phyloP scores from a whole-genome alignment of 92 coral and sea anemone genomes.

The Phenganax stokvisi region DNA sequence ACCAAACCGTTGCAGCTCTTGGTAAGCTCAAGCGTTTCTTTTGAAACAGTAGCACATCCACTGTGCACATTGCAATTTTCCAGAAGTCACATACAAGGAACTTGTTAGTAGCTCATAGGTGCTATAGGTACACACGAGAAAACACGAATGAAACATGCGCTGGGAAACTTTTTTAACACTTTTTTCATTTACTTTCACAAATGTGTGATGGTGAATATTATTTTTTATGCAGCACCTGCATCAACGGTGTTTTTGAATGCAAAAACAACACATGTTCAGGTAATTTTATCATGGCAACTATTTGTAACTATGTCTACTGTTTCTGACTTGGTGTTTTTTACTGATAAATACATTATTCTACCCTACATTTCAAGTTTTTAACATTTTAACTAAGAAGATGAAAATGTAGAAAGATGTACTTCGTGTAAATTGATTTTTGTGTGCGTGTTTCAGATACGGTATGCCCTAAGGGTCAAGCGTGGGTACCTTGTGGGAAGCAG shows the following conservation, averaged over 20 bases:
- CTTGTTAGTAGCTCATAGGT: too few species aligned
- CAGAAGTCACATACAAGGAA: too few species aligned
- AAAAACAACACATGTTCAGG: constrained; percentile 32
- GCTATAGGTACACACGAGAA: too few species aligned
- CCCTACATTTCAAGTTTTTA: too few species aligned
- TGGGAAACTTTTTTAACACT: not conserved
- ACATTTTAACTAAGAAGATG: not conserved
- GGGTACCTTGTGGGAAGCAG: constrained; percentile 62
- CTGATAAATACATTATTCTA: too few species aligned
- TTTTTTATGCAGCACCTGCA: constrained; percentile 7
- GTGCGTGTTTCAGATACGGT: constrained; percentile 41
- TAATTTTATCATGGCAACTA: not conserved
- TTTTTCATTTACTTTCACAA: too few species aligned
- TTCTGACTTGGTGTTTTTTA: too few species aligned
- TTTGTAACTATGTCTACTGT: not conserved
- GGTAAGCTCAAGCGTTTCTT: constrained; percentile 46
- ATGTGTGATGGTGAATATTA: not conserved
- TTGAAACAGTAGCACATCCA: not conserved
- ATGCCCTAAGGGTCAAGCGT: constrained; percentile 59
- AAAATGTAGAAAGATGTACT: not conserved
- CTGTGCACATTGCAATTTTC: too few species aligned
- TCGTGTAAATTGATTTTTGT: not conserved
- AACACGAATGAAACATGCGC: not conserved
- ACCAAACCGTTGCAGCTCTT: constrained; percentile 52
- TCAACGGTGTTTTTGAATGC: constrained; percentile 27